A percentile compares a stretch with the other conserved stretches of the same genome.
Conservation (phyloP, 2,888 invertebrate genomes). For the Tetranychus piercei region DNA sequence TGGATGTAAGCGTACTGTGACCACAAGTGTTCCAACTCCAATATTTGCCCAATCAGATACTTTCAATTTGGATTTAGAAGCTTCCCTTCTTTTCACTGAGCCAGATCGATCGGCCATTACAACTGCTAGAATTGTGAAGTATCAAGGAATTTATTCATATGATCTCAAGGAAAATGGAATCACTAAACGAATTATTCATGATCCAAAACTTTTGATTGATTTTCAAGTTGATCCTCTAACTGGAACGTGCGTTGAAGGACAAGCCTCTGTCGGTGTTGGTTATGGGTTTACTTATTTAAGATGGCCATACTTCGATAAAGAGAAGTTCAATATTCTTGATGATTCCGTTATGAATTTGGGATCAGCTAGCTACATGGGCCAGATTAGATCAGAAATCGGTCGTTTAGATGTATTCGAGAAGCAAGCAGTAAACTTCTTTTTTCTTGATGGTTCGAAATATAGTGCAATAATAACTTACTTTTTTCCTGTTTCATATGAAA, state of each 20-base stretch:
- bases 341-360: neutral
- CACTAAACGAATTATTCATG: neutral
- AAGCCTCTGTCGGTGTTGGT: neutral
- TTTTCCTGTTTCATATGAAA: neutral
- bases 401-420: neutral
- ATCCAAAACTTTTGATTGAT: neutral
- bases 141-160: neutral
- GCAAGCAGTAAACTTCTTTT: neutral
- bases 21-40: neutral
- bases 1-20: neutral
- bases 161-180: neutral
- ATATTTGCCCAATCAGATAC: neutral
- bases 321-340: neutral
- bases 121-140: neutral
- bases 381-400: neutral
- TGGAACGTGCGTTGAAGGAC: neutral
- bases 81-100: neutral
- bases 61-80: neutral
- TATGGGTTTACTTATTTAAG: neutral
- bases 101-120: neutral
- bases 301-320: neutral
- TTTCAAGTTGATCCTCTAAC: neutral
- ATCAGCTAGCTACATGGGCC: neutral
- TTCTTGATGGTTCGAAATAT: neutral
- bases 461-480: neutral